Evolutionary conservation across 2,888 invertebrate genomes (phyloP), one percentile per base, ranked within the genome.

Genomic region (Pollenia griseotomentosa): DNA sequence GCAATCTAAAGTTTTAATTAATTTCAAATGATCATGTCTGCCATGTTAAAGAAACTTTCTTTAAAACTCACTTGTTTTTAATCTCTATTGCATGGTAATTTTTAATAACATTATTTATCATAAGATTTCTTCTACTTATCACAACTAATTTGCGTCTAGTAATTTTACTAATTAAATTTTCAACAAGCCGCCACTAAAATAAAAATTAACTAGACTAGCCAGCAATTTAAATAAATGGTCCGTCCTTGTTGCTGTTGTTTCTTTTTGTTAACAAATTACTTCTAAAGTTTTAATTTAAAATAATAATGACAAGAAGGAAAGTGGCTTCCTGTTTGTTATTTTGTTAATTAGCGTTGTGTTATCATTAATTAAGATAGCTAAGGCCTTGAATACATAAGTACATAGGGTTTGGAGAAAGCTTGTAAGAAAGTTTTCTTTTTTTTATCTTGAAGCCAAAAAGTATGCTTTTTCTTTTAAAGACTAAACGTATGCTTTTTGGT

Each of bases 251-350:
- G 55, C 11, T 73, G 59, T 42, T 68, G 7, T 46, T 46, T 14
- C 46, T 57, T 42, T 11, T 6, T 33, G 33, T 33, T 6, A 73
- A 65, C 80, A 81, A 73, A 81, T 57, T 46, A 55, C 63, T 55
- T 2, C 33, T 42, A 40, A 83, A 83, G 61, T 83, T 83, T 83
- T 83, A 75, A 83, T 83, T 83, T 83, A 83, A 61, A 75, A 46
- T 70, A 75, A 46, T 70, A 75, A 75, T 75, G 68, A 33, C 53
- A 68, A 75, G 12, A 16, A 75, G 59, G 42, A 46, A 66, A 42
- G 66, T 44, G 12, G 14, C 46, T 75, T 51, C 23, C 68, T 66
- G n/a, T 11, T 23, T 46, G 1, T 48, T 33, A 33, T 55, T 51
- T 65, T 55, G 33, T 55, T 81, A 81, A 81, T 80, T 71, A 71